Conservation (phyloP, 2,113 vertebrate genomes). For the Brevimyrus niger region DNA sequence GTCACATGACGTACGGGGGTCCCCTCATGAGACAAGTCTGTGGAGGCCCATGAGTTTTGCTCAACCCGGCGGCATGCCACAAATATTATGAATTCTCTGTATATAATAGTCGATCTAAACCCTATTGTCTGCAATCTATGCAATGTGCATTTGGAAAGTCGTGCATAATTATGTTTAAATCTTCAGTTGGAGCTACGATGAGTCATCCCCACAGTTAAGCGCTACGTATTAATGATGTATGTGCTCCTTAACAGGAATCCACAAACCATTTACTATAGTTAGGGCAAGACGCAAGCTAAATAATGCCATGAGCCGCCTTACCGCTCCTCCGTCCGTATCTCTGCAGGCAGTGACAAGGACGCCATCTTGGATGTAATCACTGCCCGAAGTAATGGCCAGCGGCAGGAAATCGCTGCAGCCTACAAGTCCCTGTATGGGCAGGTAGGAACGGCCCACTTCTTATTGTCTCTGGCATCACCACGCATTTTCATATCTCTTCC, state of each 20-base stretch:
- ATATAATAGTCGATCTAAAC: not conserved
- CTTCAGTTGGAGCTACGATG: not conserved
- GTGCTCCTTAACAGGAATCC: not conserved
- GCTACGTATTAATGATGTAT: not conserved
- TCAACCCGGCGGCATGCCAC: not conserved
- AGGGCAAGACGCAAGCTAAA: not conserved
- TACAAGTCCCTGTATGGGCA: conserved; percentile 90
- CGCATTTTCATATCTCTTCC: not conserved
- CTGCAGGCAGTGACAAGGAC: conserved; percentile 88
- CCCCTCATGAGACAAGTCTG: not conserved
- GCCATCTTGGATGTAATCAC: conserved; percentile 86
- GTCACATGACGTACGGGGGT: not conserved
- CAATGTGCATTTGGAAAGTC: not conserved
- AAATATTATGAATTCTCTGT: not conserved
- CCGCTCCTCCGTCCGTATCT: conserved; percentile 16
- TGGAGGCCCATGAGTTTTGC: not conserved
- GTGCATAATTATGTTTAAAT: not conserved
- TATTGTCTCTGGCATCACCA: not conserved
- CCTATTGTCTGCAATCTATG: not conserved
- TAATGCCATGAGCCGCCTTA: not conserved
- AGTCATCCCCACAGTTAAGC: not conserved
- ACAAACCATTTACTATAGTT: not conserved
- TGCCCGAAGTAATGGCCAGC: conserved; percentile 80
- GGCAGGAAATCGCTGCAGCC: conserved; percentile 72
- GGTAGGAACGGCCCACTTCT: conserved; percentile 54